A percentile compares a stretch with the other conserved stretches of the same genome.
phyloP scores from a whole-genome alignment of 2,113 vertebrate genomes.

The Puma concolor region DNA sequence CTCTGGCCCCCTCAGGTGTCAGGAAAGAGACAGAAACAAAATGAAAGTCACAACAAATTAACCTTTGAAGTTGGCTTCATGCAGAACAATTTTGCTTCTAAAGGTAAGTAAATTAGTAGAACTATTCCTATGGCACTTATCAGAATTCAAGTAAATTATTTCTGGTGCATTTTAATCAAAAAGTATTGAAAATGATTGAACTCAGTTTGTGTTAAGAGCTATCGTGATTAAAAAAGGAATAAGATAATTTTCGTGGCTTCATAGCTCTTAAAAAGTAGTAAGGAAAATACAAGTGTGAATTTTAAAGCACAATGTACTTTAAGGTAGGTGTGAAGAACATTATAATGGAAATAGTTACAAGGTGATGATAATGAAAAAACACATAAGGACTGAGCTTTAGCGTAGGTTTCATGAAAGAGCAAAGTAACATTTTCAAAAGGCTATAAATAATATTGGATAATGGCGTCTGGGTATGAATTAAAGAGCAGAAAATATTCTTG shows the following conservation, averaged over 20 bases:
- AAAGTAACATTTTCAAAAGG: neutral
- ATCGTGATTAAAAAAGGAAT: neutral
- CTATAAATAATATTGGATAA: conserved; percentile 25
- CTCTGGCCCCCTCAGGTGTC: neutral
- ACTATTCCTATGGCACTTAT: neutral
- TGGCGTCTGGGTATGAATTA: neutral
- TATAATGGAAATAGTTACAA: neutral
- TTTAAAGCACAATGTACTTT: neutral
- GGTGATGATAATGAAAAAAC: neutral
- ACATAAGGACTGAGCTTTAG: neutral
- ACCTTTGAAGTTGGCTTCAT: neutral
- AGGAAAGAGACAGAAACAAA: neutral
- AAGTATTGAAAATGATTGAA: neutral
- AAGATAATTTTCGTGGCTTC: neutral
- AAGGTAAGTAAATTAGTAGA: neutral
- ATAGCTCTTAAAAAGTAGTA: neutral
- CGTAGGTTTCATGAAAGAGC: neutral
- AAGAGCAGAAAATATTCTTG: neutral
- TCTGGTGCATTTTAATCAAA: neutral
- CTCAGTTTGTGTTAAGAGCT: neutral
- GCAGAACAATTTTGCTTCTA: neutral
- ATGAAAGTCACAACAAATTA: neutral
- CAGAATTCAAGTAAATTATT: neutral
- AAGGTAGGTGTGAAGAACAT: neutral
- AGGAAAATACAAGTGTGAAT: neutral